Base-by-base conservation (phyloP, 2,797 vertebrate genomes). In the Synaphobranchus kaupii region DNA sequence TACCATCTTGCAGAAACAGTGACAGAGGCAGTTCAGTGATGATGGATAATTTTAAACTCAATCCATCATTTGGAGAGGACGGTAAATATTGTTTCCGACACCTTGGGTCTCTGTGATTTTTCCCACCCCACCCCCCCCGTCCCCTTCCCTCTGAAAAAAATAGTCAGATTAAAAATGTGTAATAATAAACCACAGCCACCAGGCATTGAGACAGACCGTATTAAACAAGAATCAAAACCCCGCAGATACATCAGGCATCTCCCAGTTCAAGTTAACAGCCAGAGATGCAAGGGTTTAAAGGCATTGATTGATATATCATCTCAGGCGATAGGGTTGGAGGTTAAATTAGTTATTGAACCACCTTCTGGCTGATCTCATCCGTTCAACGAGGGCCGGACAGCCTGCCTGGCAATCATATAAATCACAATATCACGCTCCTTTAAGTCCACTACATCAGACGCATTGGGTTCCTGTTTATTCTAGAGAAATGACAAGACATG, bases 331-430 rank as follows among this genome's bases (percentile, higher is more conserved):
- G 90, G 76, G 88, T 89, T 89, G 83, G 87, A 93, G 93, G 90
- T 94, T 94, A 95, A 96, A 96, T 96, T 95, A 95, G 91, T 95
- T 96, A 96, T 96, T 91, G 95, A 96, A 94, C 93, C 88, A 86
- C 88, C 88, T 90, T 73, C 60, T 88, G 88, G 84, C 73, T 86
- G 87, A 90, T 88, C 87, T 81, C 88, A 91, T 94, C 88, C 89
- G 60, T 93, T 91, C 93, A 86, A 86, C 76, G 86, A 83, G 78
- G 48, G 88, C 56, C 15, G 82, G 88, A 86, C 86, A 73, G 34
- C 73, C 80, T 34, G 86, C 87, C 86, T 80, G 82, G 73, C 71
- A 85, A 50, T 89, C 89, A 80, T 73, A 90, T 94, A 91, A 90
- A 95, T 94, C 73, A 92, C 89, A 54, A 87, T 84, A 85, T 90